Percentiles rank a stretch among this genome's conserved stretches.
These are phyloP conservation scores for Gymnodraco acuticeps DNA, from an alignment of 2,797 vertebrate species.

Conservation along the genomic window DNA sequence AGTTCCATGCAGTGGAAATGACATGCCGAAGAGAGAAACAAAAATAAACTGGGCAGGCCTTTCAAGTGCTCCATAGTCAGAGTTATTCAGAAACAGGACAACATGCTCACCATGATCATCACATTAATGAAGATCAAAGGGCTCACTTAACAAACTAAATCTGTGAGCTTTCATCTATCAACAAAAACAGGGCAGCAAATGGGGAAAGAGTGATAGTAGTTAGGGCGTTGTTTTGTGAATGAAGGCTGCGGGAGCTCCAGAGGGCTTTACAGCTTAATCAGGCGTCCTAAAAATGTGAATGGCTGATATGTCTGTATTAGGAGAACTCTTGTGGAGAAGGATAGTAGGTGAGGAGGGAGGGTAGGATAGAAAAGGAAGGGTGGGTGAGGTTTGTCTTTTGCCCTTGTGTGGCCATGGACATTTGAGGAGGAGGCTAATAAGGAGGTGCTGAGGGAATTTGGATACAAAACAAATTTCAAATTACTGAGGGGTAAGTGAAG, in stretches of 20 bases:
- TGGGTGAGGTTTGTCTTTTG: slow-evolving; percentile 32
- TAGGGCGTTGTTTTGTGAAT: slow-evolving; percentile 33
- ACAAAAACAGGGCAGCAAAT: slow-evolving; percentile 23
- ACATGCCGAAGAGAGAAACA: not conserved
- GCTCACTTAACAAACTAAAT: slow-evolving; percentile 32
- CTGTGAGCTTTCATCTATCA: slow-evolving; percentile 36
- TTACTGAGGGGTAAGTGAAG: slow-evolving; percentile 15
- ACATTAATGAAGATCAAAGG: slow-evolving; percentile 26
- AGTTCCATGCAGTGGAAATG: not conserved
- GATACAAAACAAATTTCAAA: slow-evolving; percentile 26
- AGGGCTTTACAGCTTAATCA: slow-evolving; percentile 49
- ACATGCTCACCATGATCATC: slow-evolving; percentile 26
- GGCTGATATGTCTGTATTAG: slow-evolving; percentile 16
- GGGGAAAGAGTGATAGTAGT: not conserved
- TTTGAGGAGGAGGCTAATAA: slow-evolving; percentile 41
- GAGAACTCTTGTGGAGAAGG: not conserved
- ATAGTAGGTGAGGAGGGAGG: not conserved
- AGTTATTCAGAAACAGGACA: slow-evolving; percentile 21
- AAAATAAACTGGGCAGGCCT: not conserved
- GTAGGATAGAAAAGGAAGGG: slow-evolving; percentile 17
- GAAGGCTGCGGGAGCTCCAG: slow-evolving; percentile 3
- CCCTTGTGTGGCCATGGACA: slow-evolving; percentile 38
- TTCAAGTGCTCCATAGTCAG: no score
- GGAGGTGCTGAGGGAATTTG: slow-evolving; percentile 54
- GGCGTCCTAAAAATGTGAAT: slow-evolving; percentile 43